These are phyloP conservation scores for Argyresthia goedartella DNA, from an alignment of 2,888 invertebrate species.

Conservation along the genomic window DNA sequence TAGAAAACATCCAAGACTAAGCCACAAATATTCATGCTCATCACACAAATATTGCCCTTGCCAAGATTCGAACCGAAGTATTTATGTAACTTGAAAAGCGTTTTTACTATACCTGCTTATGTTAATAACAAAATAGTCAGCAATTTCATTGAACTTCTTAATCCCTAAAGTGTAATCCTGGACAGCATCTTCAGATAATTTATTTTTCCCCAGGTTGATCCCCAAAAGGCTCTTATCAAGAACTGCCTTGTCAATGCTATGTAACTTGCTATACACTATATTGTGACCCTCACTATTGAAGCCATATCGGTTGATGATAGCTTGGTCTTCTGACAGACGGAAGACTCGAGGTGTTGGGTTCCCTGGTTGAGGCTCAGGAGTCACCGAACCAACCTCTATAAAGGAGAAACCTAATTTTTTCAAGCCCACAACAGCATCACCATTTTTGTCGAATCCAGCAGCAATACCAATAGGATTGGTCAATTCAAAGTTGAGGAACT, in stretches of 20 bases:
- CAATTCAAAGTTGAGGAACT: conserved; percentile 79
- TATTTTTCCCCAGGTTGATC: conserved; percentile 97
- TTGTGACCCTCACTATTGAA: conserved; percentile 97
- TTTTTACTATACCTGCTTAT: conserved; percentile 75
- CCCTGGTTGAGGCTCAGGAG: conserved; percentile 93
- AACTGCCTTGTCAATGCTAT: conserved; percentile 59
- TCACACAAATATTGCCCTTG: no score
- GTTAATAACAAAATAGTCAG: conserved; percentile 97
- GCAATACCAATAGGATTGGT: conserved; percentile 96
- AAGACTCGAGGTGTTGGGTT: conserved; percentile 96
- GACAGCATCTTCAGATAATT: conserved; percentile 79
- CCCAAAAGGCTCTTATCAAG: conserved; percentile 80
- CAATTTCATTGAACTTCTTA: conserved; percentile 81
- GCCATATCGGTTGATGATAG: conserved; percentile 89
- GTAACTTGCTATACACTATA: conserved; percentile 76
- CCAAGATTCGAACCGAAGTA: no score
- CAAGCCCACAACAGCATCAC: conserved; percentile 88
- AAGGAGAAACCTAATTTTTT: conserved; percentile 92
- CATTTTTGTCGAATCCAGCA: conserved; percentile 98
- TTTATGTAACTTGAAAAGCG: background rate
- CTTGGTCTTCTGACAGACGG: conserved; percentile 84
- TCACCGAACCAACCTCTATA: conserved; percentile 96
- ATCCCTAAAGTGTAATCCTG: conserved; percentile 91
- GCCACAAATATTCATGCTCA: no score
- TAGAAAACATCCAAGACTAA: no score